phyloP scores from a whole-genome alignment of 2,113 vertebrate species.

The Tetrao urogallus region DNA sequence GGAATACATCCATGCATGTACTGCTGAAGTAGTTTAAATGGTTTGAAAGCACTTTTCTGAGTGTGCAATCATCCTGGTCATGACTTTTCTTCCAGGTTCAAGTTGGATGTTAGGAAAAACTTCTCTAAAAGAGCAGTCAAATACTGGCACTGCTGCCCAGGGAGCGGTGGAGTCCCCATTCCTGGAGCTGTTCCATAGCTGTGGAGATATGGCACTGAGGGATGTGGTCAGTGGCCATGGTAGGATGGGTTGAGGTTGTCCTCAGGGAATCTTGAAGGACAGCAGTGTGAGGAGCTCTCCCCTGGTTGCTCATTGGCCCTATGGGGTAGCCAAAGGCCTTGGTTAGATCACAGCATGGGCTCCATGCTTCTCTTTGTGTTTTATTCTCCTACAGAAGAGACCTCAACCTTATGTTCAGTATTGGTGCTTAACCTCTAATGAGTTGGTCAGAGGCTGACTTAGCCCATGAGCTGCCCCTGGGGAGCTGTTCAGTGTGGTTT shows the following conservation, averaged over 20 bases:
- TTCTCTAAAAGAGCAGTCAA: too few species aligned
- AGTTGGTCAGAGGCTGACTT: not conserved
- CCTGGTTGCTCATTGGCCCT: not conserved
- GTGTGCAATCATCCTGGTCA: not conserved
- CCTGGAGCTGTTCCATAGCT: too few species aligned
- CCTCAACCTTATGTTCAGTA: not conserved
- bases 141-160: too few species aligned
- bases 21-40: too few species aligned
- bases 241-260: too few species aligned
- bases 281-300: not conserved
- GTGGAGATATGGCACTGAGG: too few species aligned
- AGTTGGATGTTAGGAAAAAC: too few species aligned
- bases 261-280: too few species aligned
- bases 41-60: not conserved
- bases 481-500: not conserved
- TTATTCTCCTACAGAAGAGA: not conserved
- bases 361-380: not conserved
- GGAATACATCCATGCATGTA: not conserved
- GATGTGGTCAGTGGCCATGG: too few species aligned
- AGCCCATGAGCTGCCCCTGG: not conserved
- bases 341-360: not conserved
- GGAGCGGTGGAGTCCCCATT: too few species aligned
- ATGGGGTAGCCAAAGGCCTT: not conserved
- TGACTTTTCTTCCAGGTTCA: not conserved
- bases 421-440: not conserved